Conservation (phyloP, 2,113 vertebrate species). For the Colaptes auratus region DNA sequence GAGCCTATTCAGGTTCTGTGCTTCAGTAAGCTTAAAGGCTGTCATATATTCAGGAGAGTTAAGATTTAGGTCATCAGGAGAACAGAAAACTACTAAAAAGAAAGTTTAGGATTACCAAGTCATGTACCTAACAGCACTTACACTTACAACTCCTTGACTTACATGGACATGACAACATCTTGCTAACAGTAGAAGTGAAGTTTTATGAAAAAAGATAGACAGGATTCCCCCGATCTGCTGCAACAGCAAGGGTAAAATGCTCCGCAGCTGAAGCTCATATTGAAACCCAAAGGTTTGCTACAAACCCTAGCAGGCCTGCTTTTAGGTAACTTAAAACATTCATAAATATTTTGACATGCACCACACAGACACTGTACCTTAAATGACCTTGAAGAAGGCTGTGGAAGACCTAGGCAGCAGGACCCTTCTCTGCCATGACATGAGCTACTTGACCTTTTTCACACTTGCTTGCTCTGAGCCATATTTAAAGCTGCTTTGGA, state of each 20-base stretch:
- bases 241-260: not conserved
- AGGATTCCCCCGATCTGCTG: not conserved
- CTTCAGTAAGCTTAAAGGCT: not conserved
- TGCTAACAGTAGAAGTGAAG: not conserved
- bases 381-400: not conserved
- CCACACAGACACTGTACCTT: too few species aligned
- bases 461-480: not conserved
- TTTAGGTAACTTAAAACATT: not conserved
- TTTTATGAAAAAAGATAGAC: not conserved
- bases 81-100: accelerated
- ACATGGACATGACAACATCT: accelerated
- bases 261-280: not conserved
- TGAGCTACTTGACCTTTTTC: not conserved
- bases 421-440: not conserved
- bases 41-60: accelerated
- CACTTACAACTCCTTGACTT: accelerated
- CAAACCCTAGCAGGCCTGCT: not conserved
- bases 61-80: not conserved
- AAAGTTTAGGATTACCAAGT: not conserved
- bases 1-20: accelerated
- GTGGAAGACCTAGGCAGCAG: not conserved
- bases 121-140: not conserved
- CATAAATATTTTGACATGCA: not conserved
- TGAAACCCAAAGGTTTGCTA: not conserved
- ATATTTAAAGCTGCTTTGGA: not conserved